phyloP scores from a whole-genome alignment of 2,888 invertebrate genomes.

The Tridacna gigas region DNA sequence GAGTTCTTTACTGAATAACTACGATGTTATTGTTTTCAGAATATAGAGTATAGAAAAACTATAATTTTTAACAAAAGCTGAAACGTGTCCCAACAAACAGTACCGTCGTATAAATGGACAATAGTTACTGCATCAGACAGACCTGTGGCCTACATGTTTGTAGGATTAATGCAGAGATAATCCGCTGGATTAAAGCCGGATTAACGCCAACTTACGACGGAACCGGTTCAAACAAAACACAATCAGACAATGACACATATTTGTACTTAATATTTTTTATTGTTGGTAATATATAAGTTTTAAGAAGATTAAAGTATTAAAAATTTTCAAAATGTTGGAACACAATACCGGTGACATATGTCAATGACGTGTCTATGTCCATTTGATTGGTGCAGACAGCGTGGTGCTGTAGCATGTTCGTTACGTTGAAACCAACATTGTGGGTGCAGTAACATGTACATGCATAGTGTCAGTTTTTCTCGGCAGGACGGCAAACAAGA shows the following conservation, averaged over 20 bases:
- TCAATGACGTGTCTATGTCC: not conserved
- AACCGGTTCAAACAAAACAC: not conserved
- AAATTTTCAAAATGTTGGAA: conserved; percentile 9
- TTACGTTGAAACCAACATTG: not conserved
- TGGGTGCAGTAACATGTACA: too few species aligned
- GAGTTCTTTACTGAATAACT: too few species aligned
- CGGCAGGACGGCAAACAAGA: too few species aligned
- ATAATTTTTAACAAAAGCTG: too few species aligned
- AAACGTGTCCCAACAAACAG: too few species aligned
- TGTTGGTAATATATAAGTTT: conserved; percentile 8
- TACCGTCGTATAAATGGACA: too few species aligned
- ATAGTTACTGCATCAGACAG: not conserved
- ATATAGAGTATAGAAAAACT: too few species aligned
- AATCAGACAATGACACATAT: conserved; percentile 2
- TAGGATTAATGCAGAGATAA: conserved; percentile 12
- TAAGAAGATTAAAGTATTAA: conserved; percentile 31
- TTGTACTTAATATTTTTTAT: conserved; percentile 2
- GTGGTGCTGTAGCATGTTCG: not conserved
- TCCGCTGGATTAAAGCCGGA: conserved; percentile 20
- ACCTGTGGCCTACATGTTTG: conserved; percentile 16
- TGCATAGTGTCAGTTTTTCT: too few species aligned
- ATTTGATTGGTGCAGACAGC: not conserved
- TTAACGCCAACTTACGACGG: conserved; percentile 12
- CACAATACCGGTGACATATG: conserved; percentile 22
- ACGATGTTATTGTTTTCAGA: too few species aligned